A percentile compares a stretch with the other conserved stretches of the same genome.
Evolutionary conservation across 2,888 invertebrate genomes (phyloP).

Genomic region (Halictus ligatus): DNA sequence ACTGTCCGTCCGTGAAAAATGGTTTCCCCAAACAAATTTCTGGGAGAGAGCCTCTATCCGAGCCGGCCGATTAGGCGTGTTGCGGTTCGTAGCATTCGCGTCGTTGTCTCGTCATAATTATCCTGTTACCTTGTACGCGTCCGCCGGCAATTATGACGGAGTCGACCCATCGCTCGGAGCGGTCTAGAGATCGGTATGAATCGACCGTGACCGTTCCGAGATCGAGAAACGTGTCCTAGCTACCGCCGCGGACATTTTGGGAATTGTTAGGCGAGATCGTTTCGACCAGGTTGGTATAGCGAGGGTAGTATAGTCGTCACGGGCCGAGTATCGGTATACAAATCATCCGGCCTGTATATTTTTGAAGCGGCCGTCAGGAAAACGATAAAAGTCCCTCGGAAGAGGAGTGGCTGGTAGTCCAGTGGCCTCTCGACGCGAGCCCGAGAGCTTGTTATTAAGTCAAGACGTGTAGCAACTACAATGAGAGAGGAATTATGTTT

Average conservation of each 20-base stretch:
- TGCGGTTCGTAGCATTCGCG: slow-evolving; percentile 40
- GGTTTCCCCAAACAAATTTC: slow-evolving; percentile 82
- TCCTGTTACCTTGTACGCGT: slow-evolving; percentile 76
- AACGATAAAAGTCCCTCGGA: slow-evolving; percentile 69
- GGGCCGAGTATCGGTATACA: slow-evolving; percentile 75
- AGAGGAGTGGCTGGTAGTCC: slow-evolving; percentile 64
- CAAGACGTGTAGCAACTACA: slow-evolving; percentile 69
- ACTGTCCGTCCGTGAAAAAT: slow-evolving; percentile 81
- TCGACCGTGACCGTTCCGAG: not conserved
- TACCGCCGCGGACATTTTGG: slow-evolving; percentile 54
- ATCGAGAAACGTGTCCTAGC: slow-evolving; percentile 10
- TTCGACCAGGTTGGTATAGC: slow-evolving; percentile 71
- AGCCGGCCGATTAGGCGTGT: slow-evolving; percentile 76
- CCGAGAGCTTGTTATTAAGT: slow-evolving; percentile 65
- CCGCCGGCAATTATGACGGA: slow-evolving; percentile 71
- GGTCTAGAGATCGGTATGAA: not conserved
- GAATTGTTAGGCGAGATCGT: slow-evolving; percentile 72
- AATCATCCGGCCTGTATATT: slow-evolving; percentile 81
- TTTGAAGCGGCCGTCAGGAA: slow-evolving; percentile 68
- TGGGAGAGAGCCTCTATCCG: slow-evolving; percentile 67
- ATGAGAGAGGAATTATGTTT: slow-evolving; percentile 61
- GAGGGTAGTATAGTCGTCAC: slow-evolving; percentile 65
- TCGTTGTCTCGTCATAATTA: slow-evolving; percentile 78
- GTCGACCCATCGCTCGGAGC: slow-evolving; percentile 32
- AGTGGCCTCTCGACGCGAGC: slow-evolving; percentile 48